Evolutionary conservation across 2,113 vertebrate species (phyloP), one percentile per base, ranked within the genome.

Genomic region (Seriola aureovittata): DNA sequence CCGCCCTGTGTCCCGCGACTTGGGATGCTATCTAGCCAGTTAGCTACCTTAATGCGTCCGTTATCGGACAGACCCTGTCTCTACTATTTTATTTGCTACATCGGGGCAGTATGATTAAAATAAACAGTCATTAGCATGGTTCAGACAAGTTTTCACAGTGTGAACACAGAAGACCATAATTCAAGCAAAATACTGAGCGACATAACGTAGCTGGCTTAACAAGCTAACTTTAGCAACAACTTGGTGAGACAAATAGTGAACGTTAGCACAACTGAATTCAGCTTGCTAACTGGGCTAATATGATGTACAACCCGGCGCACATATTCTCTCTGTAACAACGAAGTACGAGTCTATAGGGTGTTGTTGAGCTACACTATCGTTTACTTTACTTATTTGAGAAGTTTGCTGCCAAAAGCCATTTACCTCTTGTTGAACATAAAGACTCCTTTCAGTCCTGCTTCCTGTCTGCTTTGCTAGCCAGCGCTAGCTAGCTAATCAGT

Each of bases 1-100:
- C 74, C 88, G 92, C 89, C 36, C 42, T 32, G 0, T 4, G 1
- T n/a, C 32, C 62, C 70, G 55, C 16, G 3, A 36, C 23, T 32
- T 10, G 1, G 17, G 5, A 38, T 38, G 76, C 75, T 81, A 87
- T 60, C 38, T 75, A 48, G 69, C 75, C 11, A 34, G 13, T n/a
- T 55, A 74, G 65, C 44, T 17, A 1, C 8, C 17, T 0, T 10
- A 0, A 5, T 73, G 52, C 16, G 29, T 59, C 81, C 73, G 19
- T 88, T 88, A 38, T 82, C 67, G 83, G 82, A 90, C 86, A 76
- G 16, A n/a, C 8, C 0, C 8, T 8, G 8, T 10, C 9, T 44
- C 13, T 5, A 1, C 4, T 2, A 0, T 11, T 48, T 29, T 12
- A 12, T 2, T 21, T 0, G 0, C 3, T 13, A 32, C 9, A 2